phyloP scores from a whole-genome alignment of 2,888 invertebrate genomes.

The Eubasilissa splendida region DNA sequence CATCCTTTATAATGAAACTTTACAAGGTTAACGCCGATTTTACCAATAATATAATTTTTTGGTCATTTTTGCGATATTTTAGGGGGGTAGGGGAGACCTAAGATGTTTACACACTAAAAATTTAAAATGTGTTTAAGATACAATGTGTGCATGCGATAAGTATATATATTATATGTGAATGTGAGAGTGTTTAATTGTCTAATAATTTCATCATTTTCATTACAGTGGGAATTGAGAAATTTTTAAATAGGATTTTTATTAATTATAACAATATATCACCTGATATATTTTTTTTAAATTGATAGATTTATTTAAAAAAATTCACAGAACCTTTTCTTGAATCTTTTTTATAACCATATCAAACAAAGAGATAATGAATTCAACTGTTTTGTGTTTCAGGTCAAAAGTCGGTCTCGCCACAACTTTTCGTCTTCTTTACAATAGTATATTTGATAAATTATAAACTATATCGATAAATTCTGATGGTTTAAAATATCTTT shows the following conservation, averaged over 20 bases:
- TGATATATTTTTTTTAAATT: conserved; percentile 1
- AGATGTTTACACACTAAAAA: no score
- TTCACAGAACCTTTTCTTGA: not conserved
- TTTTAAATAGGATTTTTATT: not conserved
- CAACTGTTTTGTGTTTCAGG: conserved; percentile 6
- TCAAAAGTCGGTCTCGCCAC: conserved; percentile 1
- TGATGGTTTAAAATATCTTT: not conserved
- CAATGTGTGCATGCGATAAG: no score
- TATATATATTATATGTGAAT: no score
- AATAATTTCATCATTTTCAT: no score
- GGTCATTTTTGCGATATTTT: no score
- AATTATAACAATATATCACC: not conserved
- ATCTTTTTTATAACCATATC: not conserved
- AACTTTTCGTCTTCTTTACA: not conserved
- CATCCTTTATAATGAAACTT: no score
- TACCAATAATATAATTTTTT: no score
- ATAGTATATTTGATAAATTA: conserved; percentile 21
- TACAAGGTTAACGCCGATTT: no score
- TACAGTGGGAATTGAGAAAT: no score
- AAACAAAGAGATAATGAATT: not conserved
- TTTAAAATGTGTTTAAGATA: no score
- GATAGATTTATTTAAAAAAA: not conserved
- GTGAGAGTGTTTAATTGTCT: no score
- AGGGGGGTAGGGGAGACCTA: no score
- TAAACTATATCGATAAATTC: conserved; percentile 22